Base-by-base conservation (phyloP, 2,888 invertebrate genomes). In the Scaptomyza parva region DNA sequence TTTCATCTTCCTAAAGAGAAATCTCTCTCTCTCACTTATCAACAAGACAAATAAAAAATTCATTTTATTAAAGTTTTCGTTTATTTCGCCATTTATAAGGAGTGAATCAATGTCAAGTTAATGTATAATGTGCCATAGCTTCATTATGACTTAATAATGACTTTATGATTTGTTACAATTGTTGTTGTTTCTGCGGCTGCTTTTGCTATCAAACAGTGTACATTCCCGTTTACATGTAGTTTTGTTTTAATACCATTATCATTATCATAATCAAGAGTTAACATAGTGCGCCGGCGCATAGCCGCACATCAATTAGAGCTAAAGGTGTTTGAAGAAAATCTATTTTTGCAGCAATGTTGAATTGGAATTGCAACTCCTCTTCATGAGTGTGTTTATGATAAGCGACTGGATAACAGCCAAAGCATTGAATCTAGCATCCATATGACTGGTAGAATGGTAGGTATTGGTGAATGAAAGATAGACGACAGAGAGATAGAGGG, bases 291-390 rank as follows among this genome's bases (percentile, higher is more conserved):
- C n/a, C n/a, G n/a, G n/a, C n/a, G n/a, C n/a, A n/a, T n/a, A n/a
- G n/a, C n/a, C n/a, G n/a, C n/a, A n/a, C n/a, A 78, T 48, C 69
- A 73, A 77, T 74, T 80, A 77, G 53, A 70, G 74, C 78, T 81
- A 70, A 33, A 53, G 44, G 37, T 58, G 54, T 47, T 47, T 58
- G 40, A 20, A 24, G 24, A 4, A 55, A 47, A 14, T 53, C 14
- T 44, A 51, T 30, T 53, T 28, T 53, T 44, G 65, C 65, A 75
- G 71, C 71, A 50, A 30, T 44, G 30, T 65, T 60, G 17, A 6
- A n/a, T 28, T 24, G 24, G 8, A 52, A 58, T 48, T 66, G 40
- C 51, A 67, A 61, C 48, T 59, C 47, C 44, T 26, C 4, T 9
- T 47, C 52, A 18, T 17, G 37, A 17, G 18, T 47, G 5, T 18